phyloP scores from a whole-genome alignment of 2,888 invertebrate genomes.

The Lasius platythorax region DNA sequence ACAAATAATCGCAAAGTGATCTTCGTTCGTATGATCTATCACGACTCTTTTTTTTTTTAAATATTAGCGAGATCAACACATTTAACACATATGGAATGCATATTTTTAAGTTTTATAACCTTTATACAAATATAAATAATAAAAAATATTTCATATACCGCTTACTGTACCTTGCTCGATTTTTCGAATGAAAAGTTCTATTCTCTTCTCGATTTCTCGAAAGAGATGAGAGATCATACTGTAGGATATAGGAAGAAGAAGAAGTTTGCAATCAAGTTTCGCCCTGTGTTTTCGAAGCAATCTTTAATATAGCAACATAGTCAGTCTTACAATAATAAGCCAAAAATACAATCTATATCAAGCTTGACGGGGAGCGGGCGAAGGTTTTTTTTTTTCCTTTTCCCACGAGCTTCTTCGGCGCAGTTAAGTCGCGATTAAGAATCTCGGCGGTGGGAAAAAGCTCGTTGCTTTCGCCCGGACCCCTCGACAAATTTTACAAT shows the following conservation, averaged over 20 bases:
- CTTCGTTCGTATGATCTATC: constrained; percentile 51
- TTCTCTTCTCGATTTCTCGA: background rate
- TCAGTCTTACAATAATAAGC: constrained; percentile 85
- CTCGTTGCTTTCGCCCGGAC: constrained; percentile 76
- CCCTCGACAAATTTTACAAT: constrained; percentile 82
- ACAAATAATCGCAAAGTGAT: constrained; percentile 39
- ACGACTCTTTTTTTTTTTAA: constrained; percentile 27
- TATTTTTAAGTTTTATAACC: constrained; percentile 80
- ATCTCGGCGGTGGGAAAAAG: constrained; percentile 51
- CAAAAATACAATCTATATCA: constrained; percentile 85
- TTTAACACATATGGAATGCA: constrained; percentile 68
- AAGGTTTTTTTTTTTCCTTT: constrained; percentile 48
- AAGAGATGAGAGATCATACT: background rate
- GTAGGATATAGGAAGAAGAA: background rate
- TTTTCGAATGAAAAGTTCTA: background rate
- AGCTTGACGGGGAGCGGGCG: constrained; percentile 69
- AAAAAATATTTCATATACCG: constrained; percentile 23
- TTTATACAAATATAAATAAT: constrained; percentile 79
- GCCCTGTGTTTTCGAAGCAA: constrained; percentile 82
- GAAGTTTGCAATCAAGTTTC: background rate
- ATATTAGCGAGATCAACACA: constrained; percentile 56
- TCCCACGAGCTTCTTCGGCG: constrained; percentile 53
- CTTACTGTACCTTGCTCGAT: background rate
- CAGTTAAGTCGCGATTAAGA: constrained; percentile 42
- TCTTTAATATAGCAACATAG: constrained; percentile 85